phyloP scores from a whole-genome alignment of 2,113 vertebrate species.

The Gavialis gangeticus region DNA sequence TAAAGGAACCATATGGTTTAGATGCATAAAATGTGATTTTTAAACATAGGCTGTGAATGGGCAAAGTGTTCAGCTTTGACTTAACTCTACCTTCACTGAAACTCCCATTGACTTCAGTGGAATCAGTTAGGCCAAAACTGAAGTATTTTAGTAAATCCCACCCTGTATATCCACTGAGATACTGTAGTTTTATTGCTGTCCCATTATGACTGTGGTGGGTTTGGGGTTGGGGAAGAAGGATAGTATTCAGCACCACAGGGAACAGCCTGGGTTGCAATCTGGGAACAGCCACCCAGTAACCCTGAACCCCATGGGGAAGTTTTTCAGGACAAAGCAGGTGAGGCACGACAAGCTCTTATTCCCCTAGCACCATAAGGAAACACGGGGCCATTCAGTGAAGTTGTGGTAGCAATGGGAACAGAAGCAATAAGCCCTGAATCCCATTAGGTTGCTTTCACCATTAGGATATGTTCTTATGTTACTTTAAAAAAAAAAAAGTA shows the following conservation, averaged over 20 bases:
- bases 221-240: constrained; percentile 47
- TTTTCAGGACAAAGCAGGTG: neutral
- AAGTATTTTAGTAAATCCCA: constrained; percentile 56
- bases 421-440: neutral
- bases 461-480: neutral
- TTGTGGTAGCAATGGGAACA: neutral
- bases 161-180: constrained; percentile 63
- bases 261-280: constrained; percentile 12
- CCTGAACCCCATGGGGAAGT: constrained; percentile 55
- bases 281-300: constrained; percentile 66
- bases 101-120: constrained; percentile 45
- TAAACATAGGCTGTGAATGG: constrained; percentile 38
- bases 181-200: constrained; percentile 66
- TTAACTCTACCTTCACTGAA: constrained; percentile 62
- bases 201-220: constrained; percentile 53
- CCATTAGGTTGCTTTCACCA: neutral
- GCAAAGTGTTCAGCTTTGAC: constrained; percentile 36
- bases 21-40: constrained; percentile 45
- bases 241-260: constrained; percentile 35
- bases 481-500: neutral
- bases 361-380: neutral
- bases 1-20: constrained; percentile 45
- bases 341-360: neutral
- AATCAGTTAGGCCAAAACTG: constrained; percentile 62
- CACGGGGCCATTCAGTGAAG: neutral